Percentiles rank a stretch among this genome's conserved stretches.
Conservation (phyloP, 2,797 vertebrate species). For the Heteromormyrus szaboi region DNA sequence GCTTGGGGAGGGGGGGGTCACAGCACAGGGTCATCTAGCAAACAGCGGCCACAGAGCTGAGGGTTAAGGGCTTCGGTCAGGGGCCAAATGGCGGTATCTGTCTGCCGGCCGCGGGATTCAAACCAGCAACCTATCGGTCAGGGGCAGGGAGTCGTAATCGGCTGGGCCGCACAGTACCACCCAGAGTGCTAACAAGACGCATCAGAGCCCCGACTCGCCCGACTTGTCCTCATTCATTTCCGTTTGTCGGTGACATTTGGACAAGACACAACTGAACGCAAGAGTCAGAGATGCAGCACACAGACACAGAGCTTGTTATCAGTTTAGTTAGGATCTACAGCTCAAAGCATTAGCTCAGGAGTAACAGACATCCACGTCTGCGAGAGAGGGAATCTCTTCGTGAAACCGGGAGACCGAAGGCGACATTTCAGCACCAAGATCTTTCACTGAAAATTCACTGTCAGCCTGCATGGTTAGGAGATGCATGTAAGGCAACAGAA, state of each 20-base stretch:
- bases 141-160: neutral
- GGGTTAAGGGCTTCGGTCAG: neutral
- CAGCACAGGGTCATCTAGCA: neutral
- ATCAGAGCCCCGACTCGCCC: neutral
- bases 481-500: neutral
- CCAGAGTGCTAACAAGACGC: neutral
- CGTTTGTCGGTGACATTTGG: neutral
- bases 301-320: neutral
- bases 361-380: neutral
- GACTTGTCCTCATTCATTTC: neutral
- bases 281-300: neutral
- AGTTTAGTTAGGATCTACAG: neutral
- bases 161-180: neutral
- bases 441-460: neutral
- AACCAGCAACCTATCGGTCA: neutral
- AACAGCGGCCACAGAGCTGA: neutral
- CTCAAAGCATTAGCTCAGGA: neutral
- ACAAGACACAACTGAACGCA: neutral
- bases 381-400: neutral
- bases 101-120: neutral
- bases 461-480: neutral
- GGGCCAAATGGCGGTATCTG: neutral
- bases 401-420: neutral
- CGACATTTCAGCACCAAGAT: neutral
- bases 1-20: neutral